These are phyloP conservation scores for Lithophane semibrunnea DNA, from an alignment of 2,888 invertebrate genomes.

Conservation along the genomic window DNA sequence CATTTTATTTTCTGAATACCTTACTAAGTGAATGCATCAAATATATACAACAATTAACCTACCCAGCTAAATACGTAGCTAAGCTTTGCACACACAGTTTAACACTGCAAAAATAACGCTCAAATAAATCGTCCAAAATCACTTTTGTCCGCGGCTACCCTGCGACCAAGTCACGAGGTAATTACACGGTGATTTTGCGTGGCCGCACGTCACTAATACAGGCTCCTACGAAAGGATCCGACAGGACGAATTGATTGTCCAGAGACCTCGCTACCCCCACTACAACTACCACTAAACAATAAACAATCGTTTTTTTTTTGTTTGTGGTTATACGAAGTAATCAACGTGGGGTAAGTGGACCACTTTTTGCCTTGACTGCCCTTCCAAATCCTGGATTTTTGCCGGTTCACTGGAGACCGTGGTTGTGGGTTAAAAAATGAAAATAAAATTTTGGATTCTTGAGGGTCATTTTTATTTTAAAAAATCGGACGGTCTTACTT, in stretches of 20 bases:
- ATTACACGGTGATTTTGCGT: conserved; percentile 79
- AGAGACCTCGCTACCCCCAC: conserved; percentile 38
- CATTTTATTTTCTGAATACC: not conserved
- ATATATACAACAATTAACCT: not conserved
- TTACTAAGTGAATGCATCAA: not conserved
- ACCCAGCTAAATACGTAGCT: not conserved
- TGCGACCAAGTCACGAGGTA: conserved; percentile 66
- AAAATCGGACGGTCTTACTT: not conserved
- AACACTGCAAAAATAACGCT: not conserved
- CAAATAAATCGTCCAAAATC: not conserved
- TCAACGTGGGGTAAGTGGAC: conserved; percentile 55
- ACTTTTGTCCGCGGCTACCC: conserved; percentile 67
- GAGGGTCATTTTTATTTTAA: not conserved
- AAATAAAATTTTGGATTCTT: conserved; percentile 11
- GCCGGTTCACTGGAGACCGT: conserved; percentile 50
- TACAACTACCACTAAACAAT: conserved; percentile 55
- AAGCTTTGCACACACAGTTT: no score
- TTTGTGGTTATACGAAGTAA: conserved; percentile 59
- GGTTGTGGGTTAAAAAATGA: conserved; percentile 27
- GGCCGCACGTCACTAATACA: conserved; percentile 62
- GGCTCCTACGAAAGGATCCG: conserved; percentile 65
- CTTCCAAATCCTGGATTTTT: conserved; percentile 56
- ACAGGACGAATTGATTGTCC: conserved; percentile 70
- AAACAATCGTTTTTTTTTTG: conserved; percentile 47
- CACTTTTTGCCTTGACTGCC: conserved; percentile 61